A percentile compares a stretch with the other conserved stretches of the same genome.
Evolutionary conservation across 2,888 invertebrate genomes (phyloP).

Genomic region (Drosophila kanekoi): DNA sequence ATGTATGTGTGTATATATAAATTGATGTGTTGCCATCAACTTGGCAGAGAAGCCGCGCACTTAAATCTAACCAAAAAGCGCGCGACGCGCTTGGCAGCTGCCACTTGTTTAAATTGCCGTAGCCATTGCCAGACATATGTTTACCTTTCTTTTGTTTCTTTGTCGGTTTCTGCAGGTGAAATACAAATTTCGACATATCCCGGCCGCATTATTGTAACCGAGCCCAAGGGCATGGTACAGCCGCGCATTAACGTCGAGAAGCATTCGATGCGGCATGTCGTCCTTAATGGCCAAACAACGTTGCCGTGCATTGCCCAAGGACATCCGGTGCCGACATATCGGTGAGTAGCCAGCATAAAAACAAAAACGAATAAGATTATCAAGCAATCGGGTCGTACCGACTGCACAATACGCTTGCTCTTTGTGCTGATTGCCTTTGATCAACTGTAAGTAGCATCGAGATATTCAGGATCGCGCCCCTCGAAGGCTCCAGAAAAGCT

Average conservation of each 20-base stretch:
- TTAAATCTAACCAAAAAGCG: slow-evolving; percentile 60
- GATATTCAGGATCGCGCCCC: too few species aligned
- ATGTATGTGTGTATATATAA: slow-evolving; percentile 2
- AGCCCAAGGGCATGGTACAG: slow-evolving; percentile 91
- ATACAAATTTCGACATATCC: slow-evolving; percentile 89
- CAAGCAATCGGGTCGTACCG: too few species aligned
- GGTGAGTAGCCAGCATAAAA: slow-evolving; percentile 85
- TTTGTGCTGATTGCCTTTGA: too few species aligned
- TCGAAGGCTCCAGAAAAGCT: too few species aligned
- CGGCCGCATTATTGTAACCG: slow-evolving; percentile 88
- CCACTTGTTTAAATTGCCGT: slow-evolving; percentile 33
- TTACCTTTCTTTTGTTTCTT: not conserved
- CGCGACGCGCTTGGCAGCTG: slow-evolving; percentile 15
- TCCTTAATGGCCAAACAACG: slow-evolving; percentile 90
- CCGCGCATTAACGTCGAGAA: slow-evolving; percentile 91
- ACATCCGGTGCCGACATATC: slow-evolving; percentile 92
- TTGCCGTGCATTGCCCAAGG: slow-evolving; percentile 93
- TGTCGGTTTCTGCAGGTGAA: slow-evolving; percentile 83
- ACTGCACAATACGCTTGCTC: too few species aligned
- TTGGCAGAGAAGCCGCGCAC: slow-evolving; percentile 17
- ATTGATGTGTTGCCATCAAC: slow-evolving; percentile 41
- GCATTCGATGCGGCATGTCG: slow-evolving; percentile 89
- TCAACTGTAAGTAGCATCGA: too few species aligned
- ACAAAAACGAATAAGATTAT: too few species aligned
- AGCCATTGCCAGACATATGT: slow-evolving; percentile 17